Base-by-base conservation (phyloP, 2,797 vertebrate species). In the Coranthus polyacanthus region DNA sequence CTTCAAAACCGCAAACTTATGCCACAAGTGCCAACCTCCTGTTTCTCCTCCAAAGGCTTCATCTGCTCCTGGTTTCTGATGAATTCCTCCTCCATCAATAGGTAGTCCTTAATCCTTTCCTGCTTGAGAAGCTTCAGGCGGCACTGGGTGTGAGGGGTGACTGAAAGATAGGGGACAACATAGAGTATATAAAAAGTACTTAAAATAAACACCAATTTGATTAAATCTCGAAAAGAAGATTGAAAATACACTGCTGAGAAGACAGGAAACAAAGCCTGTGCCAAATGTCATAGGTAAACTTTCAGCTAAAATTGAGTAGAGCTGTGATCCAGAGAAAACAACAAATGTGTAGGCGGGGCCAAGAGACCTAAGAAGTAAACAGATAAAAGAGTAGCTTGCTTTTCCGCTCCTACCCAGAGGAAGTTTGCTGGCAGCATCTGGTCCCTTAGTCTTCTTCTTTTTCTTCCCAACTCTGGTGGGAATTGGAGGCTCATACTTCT, bases 41-140 rank as follows among this genome's bases (percentile, higher is more conserved):
- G 98, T 72, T 99, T 99, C 89, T 99, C 98, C 88, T 99, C 98
- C 74, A 99, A 90, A 12, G 98, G 98, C 81, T 99, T 99, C 97
- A 99, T 99, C 77, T 99, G 98, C 82, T 99, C 98, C 90, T 99
- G 98, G 83, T 99, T 99, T 81, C 98, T 94, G 86, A 99, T 99
- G 83, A 99, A 99, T 78, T 99, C 98, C 79, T 99, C 98, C 78
- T 99, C 98, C 98, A 99, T 99, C 71, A 99, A 90, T 18, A 99
- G 94, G 9, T 98, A 99, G 79, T 99, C 97, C 91, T 99, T 99
- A 85, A 99, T 95, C 12, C 96, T 94, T 85, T 98, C 96, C 81
- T 96, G 82, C 60, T 98, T 98, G 79, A 97, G 61, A 45, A 98
- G 79, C 78, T 98, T 98, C 67, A 98, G 89, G 4, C 96, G 94